These are phyloP conservation scores for Onychomys leucogaster DNA, from an alignment of 2,797 vertebrate species.

Conservation along the genomic window DNA sequence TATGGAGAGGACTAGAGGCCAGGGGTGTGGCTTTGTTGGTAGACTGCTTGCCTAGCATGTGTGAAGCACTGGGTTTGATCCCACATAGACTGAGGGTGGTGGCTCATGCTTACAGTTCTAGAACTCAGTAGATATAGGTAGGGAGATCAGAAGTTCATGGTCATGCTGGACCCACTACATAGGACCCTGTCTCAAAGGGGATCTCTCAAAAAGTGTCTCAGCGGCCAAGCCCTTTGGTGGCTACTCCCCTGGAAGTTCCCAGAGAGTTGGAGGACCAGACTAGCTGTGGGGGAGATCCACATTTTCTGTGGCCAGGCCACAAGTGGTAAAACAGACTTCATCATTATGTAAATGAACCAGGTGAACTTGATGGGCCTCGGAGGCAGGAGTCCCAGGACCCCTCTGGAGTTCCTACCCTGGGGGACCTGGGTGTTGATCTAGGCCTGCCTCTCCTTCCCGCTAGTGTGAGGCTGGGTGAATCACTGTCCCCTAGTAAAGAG, in stretches of 20 bases:
- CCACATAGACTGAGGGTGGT: neutral
- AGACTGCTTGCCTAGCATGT: neutral
- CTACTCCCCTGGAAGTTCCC: neutral
- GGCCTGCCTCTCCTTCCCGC: neutral
- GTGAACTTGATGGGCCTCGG: neutral
- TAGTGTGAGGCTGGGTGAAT: neutral
- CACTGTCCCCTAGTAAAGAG: constrained; percentile 17
- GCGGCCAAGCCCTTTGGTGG: neutral
- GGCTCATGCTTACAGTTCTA: neutral
- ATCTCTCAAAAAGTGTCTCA: neutral
- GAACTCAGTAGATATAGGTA: neutral
- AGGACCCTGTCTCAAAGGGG: neutral
- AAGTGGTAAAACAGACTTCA: constrained; percentile 2
- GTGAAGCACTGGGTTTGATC: no score
- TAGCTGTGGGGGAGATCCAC: neutral
- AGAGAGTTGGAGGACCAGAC: neutral
- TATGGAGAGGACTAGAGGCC: neutral
- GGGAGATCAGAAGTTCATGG: neutral
- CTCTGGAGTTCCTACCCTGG: neutral
- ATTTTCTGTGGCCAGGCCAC: constrained; percentile 3
- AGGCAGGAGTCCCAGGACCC: neutral
- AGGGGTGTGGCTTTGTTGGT: neutral
- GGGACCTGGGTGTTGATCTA: neutral
- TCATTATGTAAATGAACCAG: neutral
- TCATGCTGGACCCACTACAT: neutral